These are phyloP conservation scores for Magallana ariakensis DNA, from an alignment of 1,140 invertebrate species.

Conservation along the genomic window DNA sequence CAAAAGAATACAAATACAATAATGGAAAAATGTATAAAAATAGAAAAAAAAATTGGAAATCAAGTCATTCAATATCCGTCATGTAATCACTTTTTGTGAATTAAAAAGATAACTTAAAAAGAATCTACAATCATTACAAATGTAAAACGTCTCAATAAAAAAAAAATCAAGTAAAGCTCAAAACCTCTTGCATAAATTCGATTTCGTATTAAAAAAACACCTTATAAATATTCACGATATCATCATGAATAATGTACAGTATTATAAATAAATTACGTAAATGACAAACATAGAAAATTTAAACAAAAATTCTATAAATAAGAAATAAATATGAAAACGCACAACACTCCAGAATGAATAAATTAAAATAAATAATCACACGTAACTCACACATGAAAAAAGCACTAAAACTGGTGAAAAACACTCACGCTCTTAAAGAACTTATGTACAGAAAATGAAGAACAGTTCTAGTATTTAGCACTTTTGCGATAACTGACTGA, in stretches of 20 bases:
- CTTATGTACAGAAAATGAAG: not conserved
- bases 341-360: conserved; percentile 31
- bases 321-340: conserved; percentile 3
- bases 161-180: no score
- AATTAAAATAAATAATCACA: conserved; percentile 33
- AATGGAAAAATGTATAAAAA: not conserved
- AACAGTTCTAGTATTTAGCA: not conserved
- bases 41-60: not conserved
- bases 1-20: not conserved
- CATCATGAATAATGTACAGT: not conserved
- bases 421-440: not conserved
- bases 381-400: not conserved
- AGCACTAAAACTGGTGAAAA: not conserved
- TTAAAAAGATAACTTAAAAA: no score
- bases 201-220: no score
- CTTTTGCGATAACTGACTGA: no score
- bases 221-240: no score
- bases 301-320: not conserved
- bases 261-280: not conserved
- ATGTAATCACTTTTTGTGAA: no score
- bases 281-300: not conserved
- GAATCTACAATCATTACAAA: no score
- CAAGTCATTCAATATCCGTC: not conserved
- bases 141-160: no score
- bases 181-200: no score